phyloP scores from a whole-genome alignment of 2,888 invertebrate species.

The Ichneumoninae sp. region DNA sequence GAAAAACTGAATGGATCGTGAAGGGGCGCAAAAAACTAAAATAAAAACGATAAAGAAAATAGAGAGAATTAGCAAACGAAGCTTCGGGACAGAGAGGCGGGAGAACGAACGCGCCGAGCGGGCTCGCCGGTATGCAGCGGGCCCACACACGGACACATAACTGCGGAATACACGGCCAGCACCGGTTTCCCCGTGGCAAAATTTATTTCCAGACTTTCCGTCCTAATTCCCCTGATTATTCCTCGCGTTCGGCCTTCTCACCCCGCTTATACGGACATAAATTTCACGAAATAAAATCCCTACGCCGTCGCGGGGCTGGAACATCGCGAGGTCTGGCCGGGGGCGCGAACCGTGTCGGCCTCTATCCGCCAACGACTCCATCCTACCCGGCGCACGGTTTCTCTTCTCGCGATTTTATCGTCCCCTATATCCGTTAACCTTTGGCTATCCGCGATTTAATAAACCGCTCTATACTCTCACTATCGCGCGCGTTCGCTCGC shows the following conservation, averaged over 20 bases:
- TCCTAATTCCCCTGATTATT: conserved; percentile 59
- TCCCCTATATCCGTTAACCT: conserved; percentile 46
- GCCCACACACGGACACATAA: conserved; percentile 8
- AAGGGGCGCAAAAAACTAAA: background rate
- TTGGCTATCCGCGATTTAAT: conserved; percentile 45
- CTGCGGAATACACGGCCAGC: conserved; percentile 9
- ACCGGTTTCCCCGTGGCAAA: conserved; percentile 48
- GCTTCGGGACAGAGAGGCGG: conserved; percentile 2
- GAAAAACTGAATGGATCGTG: background rate
- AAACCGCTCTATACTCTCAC: conserved; percentile 7
- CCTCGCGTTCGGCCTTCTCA: conserved; percentile 36
- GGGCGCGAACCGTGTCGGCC: conserved; percentile 12
- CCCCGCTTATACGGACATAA: conserved; percentile 43
- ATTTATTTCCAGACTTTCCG: conserved; percentile 62
- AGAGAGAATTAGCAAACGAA: conserved; percentile 21
- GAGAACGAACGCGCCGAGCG: background rate
- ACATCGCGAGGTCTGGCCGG: conserved; percentile 3
- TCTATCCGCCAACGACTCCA: conserved; percentile 5
- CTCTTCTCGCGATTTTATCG: conserved; percentile 27
- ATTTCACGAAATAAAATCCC: conserved; percentile 49
- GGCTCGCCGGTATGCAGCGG: background rate
- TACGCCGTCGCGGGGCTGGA: background rate
- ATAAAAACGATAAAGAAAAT: conserved; percentile 27
- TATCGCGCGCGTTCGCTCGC: background rate
- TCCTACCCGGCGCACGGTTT: conserved; percentile 5